A percentile compares a stretch with the other conserved stretches of the same genome.
phyloP scores from a whole-genome alignment of 2,113 vertebrate species.

The Sphyrna mokarran region DNA sequence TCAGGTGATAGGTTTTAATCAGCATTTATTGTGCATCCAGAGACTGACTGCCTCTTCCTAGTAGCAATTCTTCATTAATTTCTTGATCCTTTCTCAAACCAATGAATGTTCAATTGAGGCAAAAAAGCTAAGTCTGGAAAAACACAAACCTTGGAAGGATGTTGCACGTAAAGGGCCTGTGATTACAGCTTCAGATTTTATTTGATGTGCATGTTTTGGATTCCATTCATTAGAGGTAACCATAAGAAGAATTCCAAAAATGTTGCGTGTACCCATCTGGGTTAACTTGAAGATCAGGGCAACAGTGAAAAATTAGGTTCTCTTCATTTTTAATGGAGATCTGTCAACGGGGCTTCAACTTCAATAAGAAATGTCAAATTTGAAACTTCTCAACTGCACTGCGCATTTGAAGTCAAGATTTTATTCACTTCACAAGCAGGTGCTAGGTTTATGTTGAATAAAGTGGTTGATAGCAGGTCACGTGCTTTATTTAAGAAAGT shows the following conservation, averaged over 20 bases:
- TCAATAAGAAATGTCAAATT: not conserved
- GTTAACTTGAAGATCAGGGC: not conserved
- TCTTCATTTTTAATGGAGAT: not conserved
- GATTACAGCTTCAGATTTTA: not conserved
- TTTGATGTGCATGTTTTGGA: not conserved
- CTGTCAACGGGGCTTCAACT: not conserved
- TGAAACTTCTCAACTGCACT: not conserved
- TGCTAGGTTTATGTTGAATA: not conserved
- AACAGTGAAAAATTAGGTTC: slow-evolving; percentile 14
- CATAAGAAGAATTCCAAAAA: not conserved
- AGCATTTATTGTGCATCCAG: not conserved
- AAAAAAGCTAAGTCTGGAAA: not conserved
- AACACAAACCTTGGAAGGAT: not conserved
- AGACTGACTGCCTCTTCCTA: not conserved
- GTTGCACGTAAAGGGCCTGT: no score
- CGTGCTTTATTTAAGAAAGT: not conserved
- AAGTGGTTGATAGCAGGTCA: not conserved
- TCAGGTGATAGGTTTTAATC: not conserved
- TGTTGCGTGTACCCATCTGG: slow-evolving; percentile 11
- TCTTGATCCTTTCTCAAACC: not conserved
- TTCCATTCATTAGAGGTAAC: not conserved
- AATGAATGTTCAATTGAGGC: not conserved
- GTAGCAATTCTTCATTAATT: not conserved
- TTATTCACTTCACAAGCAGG: not conserved
- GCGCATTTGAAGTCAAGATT: not conserved